Percentiles rank a stretch among this genome's conserved stretches.
Evolutionary conservation across 2,888 invertebrate genomes (phyloP).

Genomic region (Rhagonycha fulva): DNA sequence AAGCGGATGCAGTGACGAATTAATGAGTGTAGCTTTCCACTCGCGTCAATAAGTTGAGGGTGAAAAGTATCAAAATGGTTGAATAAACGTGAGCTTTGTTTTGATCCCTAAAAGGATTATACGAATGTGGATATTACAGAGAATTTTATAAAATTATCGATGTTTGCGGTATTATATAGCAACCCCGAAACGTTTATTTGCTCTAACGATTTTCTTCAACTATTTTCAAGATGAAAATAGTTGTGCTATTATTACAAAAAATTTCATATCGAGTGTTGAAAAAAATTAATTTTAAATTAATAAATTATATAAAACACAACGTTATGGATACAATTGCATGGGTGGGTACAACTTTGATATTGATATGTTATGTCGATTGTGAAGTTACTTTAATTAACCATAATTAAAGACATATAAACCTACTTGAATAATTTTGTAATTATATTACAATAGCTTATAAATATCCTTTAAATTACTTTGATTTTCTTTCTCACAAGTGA

Average conservation of each 20-base stretch:
- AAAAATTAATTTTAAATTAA: neutral
- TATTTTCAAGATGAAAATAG: neutral
- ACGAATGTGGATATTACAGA: neutral
- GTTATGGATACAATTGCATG: neutral
- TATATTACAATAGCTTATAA: neutral
- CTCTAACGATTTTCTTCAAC: neutral
- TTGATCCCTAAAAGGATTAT: neutral
- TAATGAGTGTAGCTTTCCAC: neutral
- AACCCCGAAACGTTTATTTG: neutral
- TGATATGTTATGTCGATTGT: neutral
- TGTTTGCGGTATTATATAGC: neutral
- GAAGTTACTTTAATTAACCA: neutral
- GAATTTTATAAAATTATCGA: neutral
- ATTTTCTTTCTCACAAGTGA: neutral
- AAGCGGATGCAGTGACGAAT: constrained; percentile 1
- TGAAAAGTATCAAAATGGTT: neutral
- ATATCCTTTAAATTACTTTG: neutral
- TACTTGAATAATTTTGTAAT: neutral
- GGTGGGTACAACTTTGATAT: neutral
- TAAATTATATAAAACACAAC: neutral
- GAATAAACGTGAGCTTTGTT: neutral
- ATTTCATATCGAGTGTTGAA: neutral
- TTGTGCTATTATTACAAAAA: neutral
- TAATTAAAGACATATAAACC: neutral
- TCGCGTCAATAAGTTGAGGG: neutral